Evolutionary conservation across 2,888 invertebrate genomes (phyloP), one percentile per base, ranked within the genome.

Genomic region (Cyclophora punctaria): DNA sequence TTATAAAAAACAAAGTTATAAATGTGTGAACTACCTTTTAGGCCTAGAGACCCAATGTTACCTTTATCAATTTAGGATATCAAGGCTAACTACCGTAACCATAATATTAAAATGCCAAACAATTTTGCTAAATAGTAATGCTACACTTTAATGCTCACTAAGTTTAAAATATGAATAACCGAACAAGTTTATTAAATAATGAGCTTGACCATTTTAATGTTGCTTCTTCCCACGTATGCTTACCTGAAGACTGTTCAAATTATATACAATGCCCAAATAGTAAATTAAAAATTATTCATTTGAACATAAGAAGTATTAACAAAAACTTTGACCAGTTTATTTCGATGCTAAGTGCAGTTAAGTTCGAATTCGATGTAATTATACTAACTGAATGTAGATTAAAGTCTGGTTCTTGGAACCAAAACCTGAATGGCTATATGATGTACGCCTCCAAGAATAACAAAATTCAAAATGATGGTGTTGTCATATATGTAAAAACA

Each of bases 311-410:
- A 40, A 56, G 56, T 20, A 48, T 56, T 20, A 46, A 46, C 35
- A 53, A 48, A 47, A 56, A 56, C 20, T 44, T 56, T 4, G 51
- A 53, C 37, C 41, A 50, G 35, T 50, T 57, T 40, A 35, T 34
- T 2, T 33, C 35, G 2, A 5, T 49, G n/a, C 34, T 57, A 3
- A 5, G 7, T 0, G 5, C 5, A 33, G 41, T 35, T 1, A 43
- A 46, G 7, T 3, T 54, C n/a, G 5, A 46, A 0, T 53, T 7
- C 33, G 57, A 55, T 46, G n/a, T 57, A 4, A 48, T 55, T 5
- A 37, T 54, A n/a, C 6, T 55, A 5, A 52, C 49, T 7, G 54
- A 57, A 48, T 57, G 58, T 35, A 52, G 58, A 52, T 47, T 58
- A 4, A 50, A 44, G 4, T 43, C 47, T 3, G 7, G 7, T 4